These are phyloP conservation scores for Triplophysa siluroides DNA, from an alignment of 2,113 vertebrate species.

Conservation along the genomic window DNA sequence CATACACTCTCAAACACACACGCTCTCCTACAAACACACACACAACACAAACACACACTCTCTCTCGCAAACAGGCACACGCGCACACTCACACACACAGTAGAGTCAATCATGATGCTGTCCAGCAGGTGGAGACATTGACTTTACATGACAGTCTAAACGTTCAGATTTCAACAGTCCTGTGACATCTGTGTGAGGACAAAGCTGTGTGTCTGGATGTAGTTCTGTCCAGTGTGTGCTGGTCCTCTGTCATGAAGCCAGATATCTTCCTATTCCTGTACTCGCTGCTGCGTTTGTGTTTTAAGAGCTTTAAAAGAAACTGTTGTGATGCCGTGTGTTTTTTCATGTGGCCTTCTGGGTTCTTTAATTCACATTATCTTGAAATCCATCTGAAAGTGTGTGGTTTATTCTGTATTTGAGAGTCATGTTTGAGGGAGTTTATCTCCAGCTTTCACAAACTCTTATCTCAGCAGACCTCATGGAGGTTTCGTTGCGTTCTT, in stretches of 20 bases:
- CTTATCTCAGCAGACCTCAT: conserved; percentile 5
- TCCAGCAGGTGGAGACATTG: conserved; percentile 71
- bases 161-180: neutral
- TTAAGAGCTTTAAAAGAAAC: neutral
- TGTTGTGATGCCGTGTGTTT: neutral
- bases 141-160: conserved; percentile 43
- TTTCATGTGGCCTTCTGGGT: neutral
- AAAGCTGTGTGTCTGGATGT: neutral
- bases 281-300: conserved; percentile 58
- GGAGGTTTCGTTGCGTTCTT: neutral
- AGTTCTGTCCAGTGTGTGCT: conserved; percentile 48
- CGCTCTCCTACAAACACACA: neutral
- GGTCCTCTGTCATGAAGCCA: conserved; percentile 55
- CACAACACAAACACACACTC: neutral
- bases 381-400: neutral
- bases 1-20: neutral
- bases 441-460: neutral
- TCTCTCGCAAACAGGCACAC: too few relatives aligned
- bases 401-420: neutral
- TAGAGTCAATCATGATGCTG: neutral
- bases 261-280: conserved; percentile 58
- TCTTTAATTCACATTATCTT: too few relatives aligned
- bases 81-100: neutral
- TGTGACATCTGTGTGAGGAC: neutral
- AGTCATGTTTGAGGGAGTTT: neutral